Conservation (phyloP, 37 sponge, comb jelly and placozoan species). For the Spongilla lacustris region DNA sequence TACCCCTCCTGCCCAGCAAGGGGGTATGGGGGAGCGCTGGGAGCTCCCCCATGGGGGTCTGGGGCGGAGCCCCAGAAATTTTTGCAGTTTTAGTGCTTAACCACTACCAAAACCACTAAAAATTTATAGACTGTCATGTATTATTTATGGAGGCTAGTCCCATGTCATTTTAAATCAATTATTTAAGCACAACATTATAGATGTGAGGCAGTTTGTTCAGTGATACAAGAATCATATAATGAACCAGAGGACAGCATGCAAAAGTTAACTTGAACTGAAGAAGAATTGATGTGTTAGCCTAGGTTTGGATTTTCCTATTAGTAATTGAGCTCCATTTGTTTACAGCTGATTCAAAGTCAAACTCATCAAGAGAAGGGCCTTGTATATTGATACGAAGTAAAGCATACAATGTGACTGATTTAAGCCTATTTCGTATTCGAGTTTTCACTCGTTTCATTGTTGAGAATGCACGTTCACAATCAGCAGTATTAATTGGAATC, state of each 20-base stretch:
- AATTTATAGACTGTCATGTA: neutral
- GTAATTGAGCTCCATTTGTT: slow-evolving; percentile 1
- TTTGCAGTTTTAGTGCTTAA: neutral
- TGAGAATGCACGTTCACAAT: neutral
- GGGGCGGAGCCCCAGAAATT: neutral
- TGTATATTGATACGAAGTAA: neutral
- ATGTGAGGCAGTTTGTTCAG: neutral
- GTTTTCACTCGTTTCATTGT: neutral
- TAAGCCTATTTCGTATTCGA: neutral
- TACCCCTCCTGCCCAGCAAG: neutral
- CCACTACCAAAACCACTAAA: neutral
- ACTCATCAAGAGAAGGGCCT: slow-evolving; percentile 1
- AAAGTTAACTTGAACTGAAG: slow-evolving; percentile 1
- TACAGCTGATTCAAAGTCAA: neutral
- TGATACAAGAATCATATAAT: slow-evolving; percentile 1
- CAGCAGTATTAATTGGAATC: neutral
- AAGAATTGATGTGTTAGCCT: neutral
- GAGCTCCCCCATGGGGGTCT: neutral
- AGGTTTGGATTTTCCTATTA: neutral
- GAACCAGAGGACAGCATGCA: slow-evolving; percentile 1
- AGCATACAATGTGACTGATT: neutral
- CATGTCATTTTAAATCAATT: neutral
- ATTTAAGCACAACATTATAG: neutral
- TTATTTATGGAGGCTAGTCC: neutral
- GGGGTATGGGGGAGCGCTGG: neutral